Base-by-base conservation (phyloP, 2,797 vertebrate species). In the Phoxinus dragarum region DNA sequence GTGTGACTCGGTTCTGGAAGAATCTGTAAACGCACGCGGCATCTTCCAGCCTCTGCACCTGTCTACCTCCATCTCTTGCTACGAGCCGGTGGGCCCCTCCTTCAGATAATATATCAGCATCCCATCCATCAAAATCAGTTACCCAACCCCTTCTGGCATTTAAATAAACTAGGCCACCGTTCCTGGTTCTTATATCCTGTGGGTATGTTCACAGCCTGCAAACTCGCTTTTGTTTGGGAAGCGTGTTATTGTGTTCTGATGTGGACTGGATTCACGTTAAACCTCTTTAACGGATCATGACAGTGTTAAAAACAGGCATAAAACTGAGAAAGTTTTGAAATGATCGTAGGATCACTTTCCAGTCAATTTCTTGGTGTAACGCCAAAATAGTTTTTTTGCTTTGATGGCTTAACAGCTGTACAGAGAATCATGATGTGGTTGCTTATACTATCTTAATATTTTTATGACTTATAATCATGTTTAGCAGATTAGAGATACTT, bases 41-140 rank as follows among this genome's bases (percentile, higher is more conserved):
- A 59, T 82, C 80, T 75, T 42, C 74, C 80, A 80, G 80, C 68
- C 71, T 68, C 73, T 72, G 82, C 88, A 90, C 88, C 90, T 89
- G 87, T 89, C 88, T 84, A 71, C 76, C 73, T 86, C 78, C 78
- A 71, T 87, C 84, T 82, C 75, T 80, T 71, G 74, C 86, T 80
- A 72, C 11, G 31, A 67, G 64, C 67, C 68, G 21, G 27, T 74
- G 71, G 56, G 85, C 88, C 69, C 59, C 81, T 73, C 74, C 82
- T 87, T 87, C 71, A 81, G 86, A 86, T 85, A 73, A 76, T 76
- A 68, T 85, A 86, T 81, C 84, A 67, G 66, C 68, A 38, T 67
- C 68, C 76, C 86, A 87, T 87, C 86, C 86, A 89, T 89, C 87
- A 86, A 76, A 82, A 40, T 90, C 84, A 76, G 86, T 80, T 59